These are phyloP conservation scores for Liodrosophila aerea DNA, from an alignment of 2,888 invertebrate genomes.

Conservation along the genomic window DNA sequence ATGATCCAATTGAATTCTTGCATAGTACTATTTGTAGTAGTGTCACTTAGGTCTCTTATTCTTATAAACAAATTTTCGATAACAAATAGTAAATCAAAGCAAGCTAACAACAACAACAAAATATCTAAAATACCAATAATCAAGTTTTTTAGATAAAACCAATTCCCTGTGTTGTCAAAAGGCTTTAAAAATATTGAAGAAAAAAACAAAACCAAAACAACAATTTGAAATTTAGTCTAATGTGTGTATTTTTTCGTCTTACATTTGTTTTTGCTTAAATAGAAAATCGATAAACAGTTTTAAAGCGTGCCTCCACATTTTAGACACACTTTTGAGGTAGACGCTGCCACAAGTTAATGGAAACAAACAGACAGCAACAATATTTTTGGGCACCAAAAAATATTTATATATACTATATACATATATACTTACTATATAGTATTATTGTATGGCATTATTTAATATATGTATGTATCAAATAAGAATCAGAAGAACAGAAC, in stretches of 20 bases:
- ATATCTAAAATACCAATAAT: slow-evolving; percentile 12
- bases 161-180: slow-evolving; percentile 68
- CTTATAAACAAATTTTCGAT: too few species aligned
- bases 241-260: slow-evolving; percentile 16
- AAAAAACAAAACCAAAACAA: neutral
- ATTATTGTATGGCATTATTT: slow-evolving; percentile 35
- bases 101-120: slow-evolving; percentile 2
- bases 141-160: slow-evolving; percentile 30
- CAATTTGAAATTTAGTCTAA: slow-evolving; percentile 35
- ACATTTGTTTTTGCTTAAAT: slow-evolving; percentile 27
- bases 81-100: neutral
- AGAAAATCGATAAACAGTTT: slow-evolving; percentile 29
- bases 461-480: slow-evolving; percentile 14
- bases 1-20: neutral
- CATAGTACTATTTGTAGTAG: too few species aligned
- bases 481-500: neutral
- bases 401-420: slow-evolving; percentile 41
- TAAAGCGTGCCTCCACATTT: slow-evolving; percentile 54
- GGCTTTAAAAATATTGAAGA: slow-evolving; percentile 65
- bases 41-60: neutral
- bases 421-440: slow-evolving; percentile 37
- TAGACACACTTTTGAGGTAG: slow-evolving; percentile 44
- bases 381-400: slow-evolving; percentile 71
- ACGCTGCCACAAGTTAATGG: slow-evolving; percentile 15
- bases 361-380: slow-evolving; percentile 59